Evolutionary conservation across 1,140 invertebrate species (phyloP), one percentile per base, ranked within the genome.

Genomic region (Plodia interpunctella): DNA sequence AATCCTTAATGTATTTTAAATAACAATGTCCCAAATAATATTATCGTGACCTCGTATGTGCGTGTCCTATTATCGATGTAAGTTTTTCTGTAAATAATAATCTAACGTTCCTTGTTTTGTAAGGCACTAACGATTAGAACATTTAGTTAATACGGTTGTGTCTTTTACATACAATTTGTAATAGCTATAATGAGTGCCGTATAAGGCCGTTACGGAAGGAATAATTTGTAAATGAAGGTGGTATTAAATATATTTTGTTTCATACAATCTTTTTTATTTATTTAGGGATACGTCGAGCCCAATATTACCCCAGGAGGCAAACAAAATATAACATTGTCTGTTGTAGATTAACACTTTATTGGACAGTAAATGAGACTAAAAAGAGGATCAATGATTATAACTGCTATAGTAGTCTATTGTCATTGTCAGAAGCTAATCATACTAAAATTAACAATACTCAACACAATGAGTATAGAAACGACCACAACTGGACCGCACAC

Each of bases 181-280:
- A 74, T 74, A 69, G 62, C 75, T 77, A 76, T 76, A 75, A 68
- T 74, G 57, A 68, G 68, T 66, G 49, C 72, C 70, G 57, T 70
- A 50, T 60, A 72, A 76, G 78, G 78, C 81, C 68, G 64, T 73
- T 76, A 44, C 38, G 5, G 38, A 44, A 6, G 38, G 15, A 65
- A 71, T 78, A 76, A 83, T 81, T 83, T 82, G 80, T 86, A 82
- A 78, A 82, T 72, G 78, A 80, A 84, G 78, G 80, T 84, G 78
- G 81, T 84, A 84, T 83, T 84, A 87, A 87, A 87, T 84, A 87
- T 87, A 87, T 84, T 87, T 87, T 87, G 81, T 87, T 87, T 87
- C 83, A 76, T 72, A 63, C 18, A 32, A 52, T 11, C 61, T 60
- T 61, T 70, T 70, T 74, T 76, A 70, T 63, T 70, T 61, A 59